phyloP scores from a whole-genome alignment of 2,888 invertebrate species.

The Chironomus tentans region DNA sequence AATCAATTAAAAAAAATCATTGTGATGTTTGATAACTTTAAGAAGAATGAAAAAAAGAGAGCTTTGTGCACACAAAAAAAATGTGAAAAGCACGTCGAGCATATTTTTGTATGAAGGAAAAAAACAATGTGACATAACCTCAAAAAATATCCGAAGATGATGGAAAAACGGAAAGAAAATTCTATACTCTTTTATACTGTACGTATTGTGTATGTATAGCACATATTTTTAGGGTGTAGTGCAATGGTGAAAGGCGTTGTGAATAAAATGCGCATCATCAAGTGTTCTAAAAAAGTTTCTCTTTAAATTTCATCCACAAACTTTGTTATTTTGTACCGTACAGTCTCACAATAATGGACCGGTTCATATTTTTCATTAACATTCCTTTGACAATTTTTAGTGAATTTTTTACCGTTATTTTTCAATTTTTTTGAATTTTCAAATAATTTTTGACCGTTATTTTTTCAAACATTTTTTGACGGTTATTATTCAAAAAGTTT shows the following conservation, averaged over 20 bases:
- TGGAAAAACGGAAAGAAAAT: constrained; percentile 1
- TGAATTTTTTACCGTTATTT: no score
- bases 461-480: no score
- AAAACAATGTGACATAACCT: constrained; percentile 27
- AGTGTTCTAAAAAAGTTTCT: not conserved
- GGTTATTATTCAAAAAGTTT: no score
- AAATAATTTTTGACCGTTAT: no score
- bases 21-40: not conserved
- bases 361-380: no score
- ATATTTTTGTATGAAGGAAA: not conserved
- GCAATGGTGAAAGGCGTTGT: constrained; percentile 24
- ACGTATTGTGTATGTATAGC: not conserved
- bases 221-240: constrained; percentile 21
- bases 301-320: not conserved
- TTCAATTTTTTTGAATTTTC: no score
- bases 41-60: no score
- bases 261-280: constrained; percentile 27
- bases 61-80: not conserved
- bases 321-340: no score
- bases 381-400: no score
- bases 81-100: constrained; percentile 24
- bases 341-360: no score
- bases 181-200: not conserved
- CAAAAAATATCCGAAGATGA: not conserved
- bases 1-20: constrained; percentile 3